A percentile compares a stretch with the other conserved stretches of the same genome.
Evolutionary conservation across 2,888 invertebrate species (phyloP).

Genomic region (Achlya flavicornis): DNA sequence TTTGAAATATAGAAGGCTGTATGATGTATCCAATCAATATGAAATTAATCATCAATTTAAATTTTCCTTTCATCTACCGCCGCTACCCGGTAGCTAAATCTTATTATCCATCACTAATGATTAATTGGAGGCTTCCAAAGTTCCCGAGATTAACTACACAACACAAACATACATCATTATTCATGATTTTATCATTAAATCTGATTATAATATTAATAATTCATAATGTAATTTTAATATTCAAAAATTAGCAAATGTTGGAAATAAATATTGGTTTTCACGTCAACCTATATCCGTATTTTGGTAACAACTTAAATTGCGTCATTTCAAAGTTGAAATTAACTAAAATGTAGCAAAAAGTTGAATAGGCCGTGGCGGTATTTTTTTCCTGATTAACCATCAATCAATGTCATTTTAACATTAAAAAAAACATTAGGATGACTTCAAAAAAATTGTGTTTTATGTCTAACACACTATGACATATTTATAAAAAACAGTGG

Average conservation of each 20-base stretch:
- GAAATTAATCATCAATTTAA: background rate
- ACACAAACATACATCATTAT: background rate
- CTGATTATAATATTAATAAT: background rate
- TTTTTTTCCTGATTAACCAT: background rate
- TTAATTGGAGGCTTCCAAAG: background rate
- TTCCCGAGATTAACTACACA: background rate
- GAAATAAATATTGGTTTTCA: background rate
- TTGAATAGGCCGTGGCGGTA: background rate
- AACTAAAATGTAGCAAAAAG: background rate
- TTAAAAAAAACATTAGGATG: too few species aligned
- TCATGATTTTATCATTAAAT: conserved; percentile 1
- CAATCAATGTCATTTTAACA: background rate
- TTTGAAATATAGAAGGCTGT: background rate
- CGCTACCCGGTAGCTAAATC: background rate
- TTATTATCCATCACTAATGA: background rate
- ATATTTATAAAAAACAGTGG: too few species aligned
- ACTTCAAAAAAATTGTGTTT: too few species aligned
- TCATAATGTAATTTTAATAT: background rate
- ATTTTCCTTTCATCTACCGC: background rate
- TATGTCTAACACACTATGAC: too few species aligned
- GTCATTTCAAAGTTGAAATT: background rate
- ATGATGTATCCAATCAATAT: background rate
- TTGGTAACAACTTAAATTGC: background rate
- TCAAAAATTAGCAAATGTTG: background rate
- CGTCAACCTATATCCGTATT: background rate